Base-by-base conservation (phyloP, 1,140 invertebrate species). In the Lithobius niger region DNA sequence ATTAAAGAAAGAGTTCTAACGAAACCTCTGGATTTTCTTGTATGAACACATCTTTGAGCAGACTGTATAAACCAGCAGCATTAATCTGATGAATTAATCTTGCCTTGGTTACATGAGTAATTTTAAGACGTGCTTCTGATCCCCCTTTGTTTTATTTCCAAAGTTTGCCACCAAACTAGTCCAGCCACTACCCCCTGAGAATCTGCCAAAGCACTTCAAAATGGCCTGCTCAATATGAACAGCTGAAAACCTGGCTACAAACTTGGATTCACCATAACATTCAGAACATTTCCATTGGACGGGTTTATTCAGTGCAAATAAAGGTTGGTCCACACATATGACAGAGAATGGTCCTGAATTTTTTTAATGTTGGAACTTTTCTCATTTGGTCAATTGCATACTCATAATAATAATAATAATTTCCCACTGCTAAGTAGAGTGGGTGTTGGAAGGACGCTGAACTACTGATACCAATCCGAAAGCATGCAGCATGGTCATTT, bases 181-280 rank as follows among this genome's bases (percentile, higher is more conserved):
- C 54, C 58, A 56, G 3, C 56, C 55, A 54, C 31, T 42, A 51
- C 0, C 28, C 48, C 36, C 45, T n/a, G 26, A 21, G 22, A 36
- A 52, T 13, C 18, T 27, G 25, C 55, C 61, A 4, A 56, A 21
- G 1, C 22, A 21, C 18, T 50, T 59, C 52, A 54, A 47, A 19
- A 21, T 19, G 16, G 57, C 57, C 49, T 52, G 56, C 44, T 62
- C 58, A 18, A 59, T 60, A 18, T 60, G 56, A 40, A 60, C 18
- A 3, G 54, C 59, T 49, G 52, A 56, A 45, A 59, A 50, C 45
- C 60, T 50, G 1, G 60, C 44, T 2, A 59, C 55, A 31, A 59
- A 54, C 28, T 48, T 59, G n/a, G 51, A 54, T 52, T 63, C 62
- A 22, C 59, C 57, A 54, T 19, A 52, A 28, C 19, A n/a, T 44